These are phyloP conservation scores for Podabrus alpinus DNA, from an alignment of 2,888 invertebrate species.

Conservation along the genomic window DNA sequence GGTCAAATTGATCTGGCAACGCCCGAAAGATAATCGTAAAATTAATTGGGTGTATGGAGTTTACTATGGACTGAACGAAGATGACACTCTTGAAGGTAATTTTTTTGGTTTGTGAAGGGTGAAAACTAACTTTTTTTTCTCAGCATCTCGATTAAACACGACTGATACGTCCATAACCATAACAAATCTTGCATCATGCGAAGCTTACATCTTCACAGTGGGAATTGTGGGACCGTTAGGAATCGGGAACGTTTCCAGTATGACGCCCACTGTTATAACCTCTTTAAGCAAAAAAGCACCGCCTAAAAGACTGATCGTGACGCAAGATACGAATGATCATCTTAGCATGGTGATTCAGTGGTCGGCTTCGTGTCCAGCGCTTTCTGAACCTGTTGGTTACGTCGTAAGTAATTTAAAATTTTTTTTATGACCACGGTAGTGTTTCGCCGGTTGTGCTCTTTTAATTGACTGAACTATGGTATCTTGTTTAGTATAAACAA, in stretches of 20 bases:
- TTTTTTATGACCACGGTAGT: not conserved
- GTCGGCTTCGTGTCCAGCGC: slow-evolving; percentile 70
- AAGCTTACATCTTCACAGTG: slow-evolving; percentile 73
- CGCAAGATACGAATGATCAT: slow-evolving; percentile 46
- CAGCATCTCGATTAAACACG: slow-evolving; percentile 59
- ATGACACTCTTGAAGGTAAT: slow-evolving; percentile 65
- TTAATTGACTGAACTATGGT: no score
- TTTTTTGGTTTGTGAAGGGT: not conserved
- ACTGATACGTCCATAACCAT: slow-evolving; percentile 62
- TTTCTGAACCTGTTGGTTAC: slow-evolving; percentile 60
- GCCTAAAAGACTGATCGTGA: slow-evolving; percentile 67
- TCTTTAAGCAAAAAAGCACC: slow-evolving; percentile 69
- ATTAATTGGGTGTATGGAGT: slow-evolving; percentile 70
- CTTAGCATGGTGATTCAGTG: slow-evolving; percentile 67
- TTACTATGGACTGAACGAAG: slow-evolving; percentile 67
- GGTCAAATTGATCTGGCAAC: slow-evolving; percentile 70
- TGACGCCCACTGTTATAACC: slow-evolving; percentile 59
- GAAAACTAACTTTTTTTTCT: slow-evolving; percentile 10
- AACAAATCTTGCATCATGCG: slow-evolving; percentile 71
- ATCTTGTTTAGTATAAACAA: not conserved
- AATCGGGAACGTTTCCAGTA: slow-evolving; percentile 64
- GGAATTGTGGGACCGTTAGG: slow-evolving; percentile 68
- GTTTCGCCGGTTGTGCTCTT: not conserved
- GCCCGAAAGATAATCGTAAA: slow-evolving; percentile 63
- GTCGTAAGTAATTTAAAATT: slow-evolving; percentile 58